A percentile compares a stretch with the other conserved stretches of the same genome.
phyloP scores from a whole-genome alignment of 2,888 invertebrate genomes.

The Ennomos quercinarius region DNA sequence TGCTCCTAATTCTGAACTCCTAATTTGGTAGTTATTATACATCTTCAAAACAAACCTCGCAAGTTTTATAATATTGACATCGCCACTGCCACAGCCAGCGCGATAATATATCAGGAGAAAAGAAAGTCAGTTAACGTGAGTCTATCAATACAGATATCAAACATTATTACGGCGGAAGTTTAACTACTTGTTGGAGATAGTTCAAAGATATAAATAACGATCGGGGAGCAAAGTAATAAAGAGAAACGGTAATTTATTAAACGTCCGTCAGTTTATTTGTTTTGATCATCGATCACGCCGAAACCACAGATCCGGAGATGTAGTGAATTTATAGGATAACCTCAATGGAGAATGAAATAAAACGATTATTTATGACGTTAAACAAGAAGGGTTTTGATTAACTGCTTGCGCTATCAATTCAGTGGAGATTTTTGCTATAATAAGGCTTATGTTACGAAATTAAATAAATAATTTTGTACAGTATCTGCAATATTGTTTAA shows the following conservation, averaged over 20 bases:
- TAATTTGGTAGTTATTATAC: too few species aligned
- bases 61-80: neutral
- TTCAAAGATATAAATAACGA: constrained; percentile 34
- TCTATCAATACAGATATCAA: constrained; percentile 24
- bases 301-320: constrained; percentile 29
- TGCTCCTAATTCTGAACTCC: too few species aligned
- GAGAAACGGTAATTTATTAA: constrained; percentile 43
- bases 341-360: constrained; percentile 17
- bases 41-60: too few species aligned
- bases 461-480: too few species aligned
- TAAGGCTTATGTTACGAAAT: too few species aligned
- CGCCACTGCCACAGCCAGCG: neutral
- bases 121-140: constrained; percentile 8
- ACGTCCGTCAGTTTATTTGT: constrained; percentile 41
- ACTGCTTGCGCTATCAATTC: neutral
- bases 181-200: constrained; percentile 24
- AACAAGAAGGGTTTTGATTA: constrained; percentile 14
- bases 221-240: constrained; percentile 41
- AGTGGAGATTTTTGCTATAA: too few species aligned
- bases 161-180: constrained; percentile 16
- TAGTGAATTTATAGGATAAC: constrained; percentile 34
- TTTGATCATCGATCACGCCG: constrained; percentile 44
- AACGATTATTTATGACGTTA: constrained; percentile 24
- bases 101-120: constrained; percentile 3
- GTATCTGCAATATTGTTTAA: too few species aligned